A percentile compares a stretch with the other conserved stretches of the same genome.
Conservation (phyloP, 2,113 vertebrate species). For the Corvus cornix region DNA sequence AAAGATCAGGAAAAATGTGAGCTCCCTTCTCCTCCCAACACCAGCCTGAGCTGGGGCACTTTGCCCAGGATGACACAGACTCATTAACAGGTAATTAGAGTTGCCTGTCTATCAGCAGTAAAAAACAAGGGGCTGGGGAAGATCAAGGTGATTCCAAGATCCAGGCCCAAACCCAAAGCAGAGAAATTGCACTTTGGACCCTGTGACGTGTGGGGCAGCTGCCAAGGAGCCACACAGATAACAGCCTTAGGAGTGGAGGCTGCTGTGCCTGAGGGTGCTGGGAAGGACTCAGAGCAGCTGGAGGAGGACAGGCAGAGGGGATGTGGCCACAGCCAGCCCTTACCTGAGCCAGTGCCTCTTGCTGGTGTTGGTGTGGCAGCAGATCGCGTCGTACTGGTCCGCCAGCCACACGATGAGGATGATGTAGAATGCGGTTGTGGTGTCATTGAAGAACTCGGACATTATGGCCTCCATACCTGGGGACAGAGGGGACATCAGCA, state of each 20-base stretch:
- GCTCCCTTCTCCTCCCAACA: not conserved
- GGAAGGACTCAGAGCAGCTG: not conserved
- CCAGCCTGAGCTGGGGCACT: not conserved
- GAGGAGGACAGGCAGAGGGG: not conserved
- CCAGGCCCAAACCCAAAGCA: not conserved
- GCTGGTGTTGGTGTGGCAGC: constrained; percentile 97
- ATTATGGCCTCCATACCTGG: constrained; percentile 98
- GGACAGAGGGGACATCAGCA: not conserved
- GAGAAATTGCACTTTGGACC: not conserved
- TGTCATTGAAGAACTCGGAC: constrained; percentile 99
- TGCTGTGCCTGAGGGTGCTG: not conserved
- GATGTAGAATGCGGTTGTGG: constrained; percentile 97
- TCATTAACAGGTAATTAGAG: not conserved
- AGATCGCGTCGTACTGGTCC: constrained; percentile 96
- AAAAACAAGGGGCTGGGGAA: not conserved
- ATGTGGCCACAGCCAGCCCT: not conserved
- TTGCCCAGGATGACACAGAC: not conserved
- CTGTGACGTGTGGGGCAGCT: not conserved
- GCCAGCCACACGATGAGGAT: constrained; percentile 99
- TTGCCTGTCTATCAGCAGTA: not conserved
- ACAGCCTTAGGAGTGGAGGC: not conserved
- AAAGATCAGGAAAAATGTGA: not conserved
- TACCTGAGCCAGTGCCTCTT: constrained; percentile 97
- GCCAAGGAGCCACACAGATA: not conserved
- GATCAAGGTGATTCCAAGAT: not conserved